A percentile compares a stretch with the other conserved stretches of the same genome.
Evolutionary conservation across 2,113 vertebrate genomes (phyloP).

Genomic region (Anolis sagrei): DNA sequence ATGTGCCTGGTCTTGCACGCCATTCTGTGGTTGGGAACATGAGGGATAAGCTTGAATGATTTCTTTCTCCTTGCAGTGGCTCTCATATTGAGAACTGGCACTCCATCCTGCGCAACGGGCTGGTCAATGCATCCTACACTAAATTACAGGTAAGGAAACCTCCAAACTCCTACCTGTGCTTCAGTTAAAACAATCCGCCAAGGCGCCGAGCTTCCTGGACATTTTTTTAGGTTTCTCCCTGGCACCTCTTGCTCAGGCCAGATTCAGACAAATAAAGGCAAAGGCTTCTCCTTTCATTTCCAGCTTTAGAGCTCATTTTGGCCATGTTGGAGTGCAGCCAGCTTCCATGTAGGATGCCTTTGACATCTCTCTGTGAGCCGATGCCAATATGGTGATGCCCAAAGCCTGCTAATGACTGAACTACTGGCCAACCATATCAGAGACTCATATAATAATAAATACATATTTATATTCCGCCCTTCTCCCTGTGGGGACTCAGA

Average conservation of each 20-base stretch:
- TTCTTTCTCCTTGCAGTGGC: slow-evolving; percentile 80
- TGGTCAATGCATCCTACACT: slow-evolving; percentile 99
- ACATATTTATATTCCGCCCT: too few relatives aligned
- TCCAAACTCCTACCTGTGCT: too few relatives aligned
- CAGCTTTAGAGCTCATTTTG: neutral
- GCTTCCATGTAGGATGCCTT: too few relatives aligned
- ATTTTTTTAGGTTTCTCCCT: neutral
- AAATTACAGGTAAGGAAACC: slow-evolving; percentile 91
- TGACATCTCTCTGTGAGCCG: neutral
- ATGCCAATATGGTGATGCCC: too few relatives aligned
- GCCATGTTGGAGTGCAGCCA: neutral
- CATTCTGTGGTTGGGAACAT: too few relatives aligned
- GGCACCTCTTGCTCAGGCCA: too few relatives aligned
- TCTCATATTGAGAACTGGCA: slow-evolving; percentile 99
- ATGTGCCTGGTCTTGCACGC: rapidly evolving
- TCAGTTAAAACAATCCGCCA: neutral
- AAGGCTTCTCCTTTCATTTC: too few relatives aligned
- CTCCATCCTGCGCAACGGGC: slow-evolving; percentile 98
- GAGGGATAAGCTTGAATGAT: neutral
- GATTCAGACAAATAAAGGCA: too few relatives aligned
- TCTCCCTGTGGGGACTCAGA: too few relatives aligned
- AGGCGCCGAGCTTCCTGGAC: neutral
- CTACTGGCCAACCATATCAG: neutral
- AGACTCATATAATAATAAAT: too few relatives aligned
- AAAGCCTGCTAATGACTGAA: neutral